phyloP scores from a whole-genome alignment of 2,888 invertebrate species.

The Mechanitis mazaeus region DNA sequence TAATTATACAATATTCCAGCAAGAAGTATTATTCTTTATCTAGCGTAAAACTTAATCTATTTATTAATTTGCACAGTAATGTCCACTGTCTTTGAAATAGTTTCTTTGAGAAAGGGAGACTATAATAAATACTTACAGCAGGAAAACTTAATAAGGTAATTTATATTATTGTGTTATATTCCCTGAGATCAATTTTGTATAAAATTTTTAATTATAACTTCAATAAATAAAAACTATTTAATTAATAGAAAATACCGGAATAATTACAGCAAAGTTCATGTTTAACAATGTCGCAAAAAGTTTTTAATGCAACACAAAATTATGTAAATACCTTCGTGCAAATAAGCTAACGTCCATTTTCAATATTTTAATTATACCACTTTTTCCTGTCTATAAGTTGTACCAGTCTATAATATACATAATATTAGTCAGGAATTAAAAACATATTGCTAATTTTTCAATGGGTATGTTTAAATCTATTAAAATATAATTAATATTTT shows the following conservation, averaged over 20 bases:
- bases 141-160: too few species aligned
- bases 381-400: not conserved
- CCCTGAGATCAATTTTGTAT: too few species aligned
- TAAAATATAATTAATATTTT: too few species aligned
- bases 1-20: not conserved
- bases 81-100: not conserved
- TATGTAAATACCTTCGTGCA: slow-evolving; percentile 7
- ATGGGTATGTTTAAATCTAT: too few species aligned
- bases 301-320: slow-evolving; percentile 2
- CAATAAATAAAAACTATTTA: too few species aligned
- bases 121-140: not conserved
- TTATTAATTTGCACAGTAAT: not conserved
- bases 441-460: not conserved
- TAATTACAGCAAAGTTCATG: slow-evolving; percentile 2
- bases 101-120: not conserved
- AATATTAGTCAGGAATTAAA: not conserved
- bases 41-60: not conserved
- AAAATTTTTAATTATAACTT: too few species aligned
- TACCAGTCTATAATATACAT: not conserved
- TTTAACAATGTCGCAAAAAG: not conserved
- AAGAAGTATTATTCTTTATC: not conserved
- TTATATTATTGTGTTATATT: too few species aligned
- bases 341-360: not conserved
- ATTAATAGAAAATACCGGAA: not conserved
- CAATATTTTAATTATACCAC: not conserved